Evolutionary conservation across 2,797 vertebrate species (phyloP), one percentile per base, ranked within the genome.

Genomic region (Lepilemur ruficaudatus): DNA sequence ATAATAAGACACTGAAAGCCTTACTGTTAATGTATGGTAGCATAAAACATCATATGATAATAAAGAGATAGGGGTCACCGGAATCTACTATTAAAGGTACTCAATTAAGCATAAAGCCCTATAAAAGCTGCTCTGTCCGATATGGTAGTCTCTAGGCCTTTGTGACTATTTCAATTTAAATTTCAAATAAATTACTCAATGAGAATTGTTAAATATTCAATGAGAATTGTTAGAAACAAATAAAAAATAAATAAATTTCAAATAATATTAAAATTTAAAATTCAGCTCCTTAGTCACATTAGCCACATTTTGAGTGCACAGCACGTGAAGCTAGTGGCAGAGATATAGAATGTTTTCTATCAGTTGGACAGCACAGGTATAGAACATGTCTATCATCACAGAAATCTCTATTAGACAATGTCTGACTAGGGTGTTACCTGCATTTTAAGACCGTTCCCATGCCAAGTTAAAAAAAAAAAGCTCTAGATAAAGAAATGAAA

Each of bases 81-180:
- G 97, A 97, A 97, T 97, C 94, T 96, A 91, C 95, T 95, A 87
- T 96, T 94, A 98, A 98, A 98, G 50, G 96, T 96, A 96, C 96
- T 97, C 95, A 97, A 97, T 94, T 97, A 97, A 90, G 94, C 93
- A 98, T 93, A 93, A 91, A 48, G 18, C 95, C 97, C 93, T 97
- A 93, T 98, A 97, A 92, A 70, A 98, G 48, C 12, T 46, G 61
- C 6, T 35, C 32, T 78, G 32, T 65, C 52, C 43, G 20, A 32
- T 48, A 35, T 17, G 20, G 41, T 50, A 70, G 20, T 73, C 50
- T 41, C 32, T 38, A 73, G 41, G 48, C 69, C 57, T 13, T 38
- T 57, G 15, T 61, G 61, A 32, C 81, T 70, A 46, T 84, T 95
- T 86, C 2, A 4, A 76, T 73, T 90, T 90, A 82, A 82, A 61